Base-by-base conservation (phyloP, 2,797 vertebrate genomes). In the Salmo trutta region DNA sequence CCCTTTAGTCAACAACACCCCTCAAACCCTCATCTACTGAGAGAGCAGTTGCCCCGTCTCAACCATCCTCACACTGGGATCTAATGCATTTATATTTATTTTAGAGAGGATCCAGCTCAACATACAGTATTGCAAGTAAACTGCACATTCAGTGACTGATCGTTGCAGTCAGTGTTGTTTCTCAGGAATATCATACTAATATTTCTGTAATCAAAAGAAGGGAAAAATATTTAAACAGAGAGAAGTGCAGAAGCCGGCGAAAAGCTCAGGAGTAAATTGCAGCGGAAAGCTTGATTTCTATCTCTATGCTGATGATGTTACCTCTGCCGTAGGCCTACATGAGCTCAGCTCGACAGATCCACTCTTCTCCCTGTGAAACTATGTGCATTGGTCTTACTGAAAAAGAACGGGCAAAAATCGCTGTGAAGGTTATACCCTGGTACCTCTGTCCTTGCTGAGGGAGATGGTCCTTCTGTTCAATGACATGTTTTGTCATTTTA, bases 251-350 rank as follows among this genome's bases (percentile, higher is more conserved):
- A 76, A 84, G 41, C 41, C 10, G 12, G 10, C 0, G 10, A 14
- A 47, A 47, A 47, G 10, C 41, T 47, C 41, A 47, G 41, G 41
- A 3, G 41, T 47, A 47, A 77, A 78, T 79, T 84, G 56, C 77
- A 78, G 79, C 1, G 77, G 76, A 72, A 68, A 33, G 73, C 70
- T 82, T 81, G 24, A 79, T 78, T 80, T 83, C 75, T 79, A 76
- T 85, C 73, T 70, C 76, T 80, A 66, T 75, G 77, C 74, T 77
- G 73, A 82, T 81, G 7, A 80, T 78, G 77, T 75, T 79, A 81
- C 75, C 71, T 79, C 72, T 76, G 82, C 64, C 77, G 41, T 73
- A 71, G 75, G 41, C 41, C 41, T 47, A 47, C 77, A 65, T 76
- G 72, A 65, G 64, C 24, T 74, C 36, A 77, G 71, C 78, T 78